Percentiles rank a stretch among this genome's conserved stretches.
Evolutionary conservation across 2,797 vertebrate species (phyloP).

Genomic region (Sebastes hubbsi): DNA sequence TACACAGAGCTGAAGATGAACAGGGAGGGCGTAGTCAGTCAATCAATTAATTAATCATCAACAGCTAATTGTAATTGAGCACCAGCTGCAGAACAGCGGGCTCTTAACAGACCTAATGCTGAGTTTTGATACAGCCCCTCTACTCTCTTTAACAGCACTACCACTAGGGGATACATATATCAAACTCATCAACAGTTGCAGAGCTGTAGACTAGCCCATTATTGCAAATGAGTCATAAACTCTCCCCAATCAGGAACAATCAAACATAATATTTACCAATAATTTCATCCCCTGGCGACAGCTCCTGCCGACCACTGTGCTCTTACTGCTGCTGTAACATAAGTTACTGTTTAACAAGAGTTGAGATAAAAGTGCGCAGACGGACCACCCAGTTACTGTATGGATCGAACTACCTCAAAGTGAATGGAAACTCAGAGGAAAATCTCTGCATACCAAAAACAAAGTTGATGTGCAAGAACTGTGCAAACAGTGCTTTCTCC

Average conservation of each 20-base stretch:
- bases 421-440: neutral
- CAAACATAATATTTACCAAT: slow-evolving; percentile 31
- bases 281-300: slow-evolving; percentile 22
- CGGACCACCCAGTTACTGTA: neutral
- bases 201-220: slow-evolving; percentile 9
- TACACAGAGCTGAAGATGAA: slow-evolving; percentile 12
- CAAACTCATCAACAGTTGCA: neutral
- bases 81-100: slow-evolving; percentile 56
- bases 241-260: slow-evolving; percentile 38
- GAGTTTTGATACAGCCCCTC: slow-evolving; percentile 24
- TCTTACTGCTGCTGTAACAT: neutral
- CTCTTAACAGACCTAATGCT: slow-evolving; percentile 37
- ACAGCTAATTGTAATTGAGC: slow-evolving; percentile 62
- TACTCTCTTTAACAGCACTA: slow-evolving; percentile 29
- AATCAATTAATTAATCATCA: slow-evolving; percentile 59
- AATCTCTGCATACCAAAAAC: neutral
- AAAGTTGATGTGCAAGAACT: neutral
- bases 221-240: slow-evolving; percentile 36
- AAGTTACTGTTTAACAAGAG: slow-evolving; percentile 70
- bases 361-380: slow-evolving; percentile 40
- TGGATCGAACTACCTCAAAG: neutral
- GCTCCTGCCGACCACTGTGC: neutral
- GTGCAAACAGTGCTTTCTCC: neutral
- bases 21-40: slow-evolving; percentile 30
- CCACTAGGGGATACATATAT: slow-evolving; percentile 31